A percentile compares a stretch with the other conserved stretches of the same genome.
Evolutionary conservation across 2,113 vertebrate genomes (phyloP).

Genomic region (Rynchops niger): DNA sequence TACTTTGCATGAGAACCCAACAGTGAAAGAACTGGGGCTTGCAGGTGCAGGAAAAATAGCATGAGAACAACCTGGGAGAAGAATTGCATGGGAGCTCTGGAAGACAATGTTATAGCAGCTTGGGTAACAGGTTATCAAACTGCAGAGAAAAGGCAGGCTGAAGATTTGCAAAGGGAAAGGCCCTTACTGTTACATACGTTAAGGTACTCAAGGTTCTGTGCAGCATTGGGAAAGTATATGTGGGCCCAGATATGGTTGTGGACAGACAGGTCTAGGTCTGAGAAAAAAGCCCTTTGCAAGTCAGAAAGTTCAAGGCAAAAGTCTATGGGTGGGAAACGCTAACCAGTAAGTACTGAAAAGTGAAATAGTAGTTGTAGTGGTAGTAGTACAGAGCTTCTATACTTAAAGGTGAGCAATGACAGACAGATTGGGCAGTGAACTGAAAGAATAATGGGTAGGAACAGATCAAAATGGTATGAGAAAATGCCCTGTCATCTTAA

Average conservation of each 20-base stretch:
- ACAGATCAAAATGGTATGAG: background rate
- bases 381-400: background rate
- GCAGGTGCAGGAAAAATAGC: background rate
- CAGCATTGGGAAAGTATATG: background rate
- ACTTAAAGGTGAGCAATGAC: background rate
- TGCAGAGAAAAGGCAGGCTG: background rate
- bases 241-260: fast-evolving
- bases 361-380: background rate
- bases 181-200: background rate
- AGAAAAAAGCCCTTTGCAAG: background rate
- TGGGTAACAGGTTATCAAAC: background rate
- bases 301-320: background rate
- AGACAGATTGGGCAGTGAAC: background rate
- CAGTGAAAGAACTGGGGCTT: background rate
- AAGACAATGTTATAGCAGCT: background rate
- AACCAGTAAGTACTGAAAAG: background rate
- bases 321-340: background rate
- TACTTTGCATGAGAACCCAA: background rate
- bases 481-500: background rate
- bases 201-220: background rate
- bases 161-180: background rate
- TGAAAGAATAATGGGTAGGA: background rate
- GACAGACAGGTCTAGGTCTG: background rate
- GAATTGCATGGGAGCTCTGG: background rate
- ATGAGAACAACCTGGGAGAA: fast-evolving